A percentile compares a stretch with the other conserved stretches of the same genome.
These are phyloP conservation scores for Orchesellides sinensis DNA, from an alignment of 2,888 invertebrate species.

Conservation along the genomic window DNA sequence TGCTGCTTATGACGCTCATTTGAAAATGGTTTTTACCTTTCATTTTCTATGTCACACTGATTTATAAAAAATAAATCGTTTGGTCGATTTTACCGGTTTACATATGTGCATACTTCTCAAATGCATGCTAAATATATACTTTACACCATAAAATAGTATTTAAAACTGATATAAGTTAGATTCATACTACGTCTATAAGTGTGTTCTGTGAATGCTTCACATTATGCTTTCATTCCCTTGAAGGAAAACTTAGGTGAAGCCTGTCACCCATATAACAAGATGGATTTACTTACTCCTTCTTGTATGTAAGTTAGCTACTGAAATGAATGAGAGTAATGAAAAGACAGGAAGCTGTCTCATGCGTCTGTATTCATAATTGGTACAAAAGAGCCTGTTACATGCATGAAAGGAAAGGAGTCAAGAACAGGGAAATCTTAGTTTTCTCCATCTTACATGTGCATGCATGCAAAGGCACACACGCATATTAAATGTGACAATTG, in stretches of 20 bases:
- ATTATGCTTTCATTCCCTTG: neutral
- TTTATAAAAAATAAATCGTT: neutral
- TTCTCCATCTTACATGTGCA: conserved; percentile 8
- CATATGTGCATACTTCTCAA: neutral
- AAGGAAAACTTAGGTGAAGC: neutral
- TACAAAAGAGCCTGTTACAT: conserved; percentile 39
- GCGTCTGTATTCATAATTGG: conserved; percentile 39
- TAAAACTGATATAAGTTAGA: too few species aligned
- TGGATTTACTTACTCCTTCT: neutral
- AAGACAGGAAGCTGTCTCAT: conserved; percentile 51
- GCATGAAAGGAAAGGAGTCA: neutral
- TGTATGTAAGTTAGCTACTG: neutral
- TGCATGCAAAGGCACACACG: too few species aligned
- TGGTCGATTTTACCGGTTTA: neutral
- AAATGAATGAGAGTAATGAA: conserved; percentile 7
- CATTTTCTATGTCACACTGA: neutral
- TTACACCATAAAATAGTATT: too few species aligned
- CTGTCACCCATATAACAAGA: conserved; percentile 1
- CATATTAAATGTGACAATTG: too few species aligned
- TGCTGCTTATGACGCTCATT: too few species aligned
- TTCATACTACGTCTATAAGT: neutral
- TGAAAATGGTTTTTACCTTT: too few species aligned
- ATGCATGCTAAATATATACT: too few species aligned
- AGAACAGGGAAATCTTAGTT: conserved; percentile 5
- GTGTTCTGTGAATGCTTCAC: neutral